Conservation (phyloP, 37 sponge, comb jelly and placozoan genomes). For the Crambe crambe region DNA sequence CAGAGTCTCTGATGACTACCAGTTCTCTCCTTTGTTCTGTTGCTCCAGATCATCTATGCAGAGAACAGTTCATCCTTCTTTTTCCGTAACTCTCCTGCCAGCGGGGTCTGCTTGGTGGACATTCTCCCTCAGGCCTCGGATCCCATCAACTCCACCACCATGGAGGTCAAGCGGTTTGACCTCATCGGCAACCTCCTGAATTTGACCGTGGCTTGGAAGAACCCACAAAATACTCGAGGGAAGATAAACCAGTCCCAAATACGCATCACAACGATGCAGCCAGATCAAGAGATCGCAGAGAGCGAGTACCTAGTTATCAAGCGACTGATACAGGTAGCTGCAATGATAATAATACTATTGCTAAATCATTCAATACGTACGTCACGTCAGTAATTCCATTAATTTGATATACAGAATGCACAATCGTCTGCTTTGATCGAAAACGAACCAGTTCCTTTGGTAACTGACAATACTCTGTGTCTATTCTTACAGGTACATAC, state of each 20-base stretch:
- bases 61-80: not conserved
- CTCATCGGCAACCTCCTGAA: not conserved
- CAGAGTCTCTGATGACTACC: no score
- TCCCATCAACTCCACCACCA: not conserved
- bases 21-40: no score
- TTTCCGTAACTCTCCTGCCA: not conserved
- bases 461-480: not conserved
- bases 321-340: not conserved
- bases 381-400: not conserved
- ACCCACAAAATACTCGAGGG: not conserved
- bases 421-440: not conserved
- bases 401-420: not conserved
- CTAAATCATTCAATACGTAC: not conserved
- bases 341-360: not conserved
- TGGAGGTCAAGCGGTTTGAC: not conserved
- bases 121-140: conserved; percentile 2
- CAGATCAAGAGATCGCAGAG: no score
- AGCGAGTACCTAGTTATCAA: not conserved
- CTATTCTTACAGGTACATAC: conserved; percentile 10
- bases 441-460: not conserved
- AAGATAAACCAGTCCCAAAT: not conserved
- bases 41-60: not conserved
- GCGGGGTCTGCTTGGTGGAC: not conserved
- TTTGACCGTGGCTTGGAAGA: conserved; percentile 2
- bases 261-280: not conserved